phyloP scores from a whole-genome alignment of 2,113 vertebrate genomes.

The Pterophyllum scalare region DNA sequence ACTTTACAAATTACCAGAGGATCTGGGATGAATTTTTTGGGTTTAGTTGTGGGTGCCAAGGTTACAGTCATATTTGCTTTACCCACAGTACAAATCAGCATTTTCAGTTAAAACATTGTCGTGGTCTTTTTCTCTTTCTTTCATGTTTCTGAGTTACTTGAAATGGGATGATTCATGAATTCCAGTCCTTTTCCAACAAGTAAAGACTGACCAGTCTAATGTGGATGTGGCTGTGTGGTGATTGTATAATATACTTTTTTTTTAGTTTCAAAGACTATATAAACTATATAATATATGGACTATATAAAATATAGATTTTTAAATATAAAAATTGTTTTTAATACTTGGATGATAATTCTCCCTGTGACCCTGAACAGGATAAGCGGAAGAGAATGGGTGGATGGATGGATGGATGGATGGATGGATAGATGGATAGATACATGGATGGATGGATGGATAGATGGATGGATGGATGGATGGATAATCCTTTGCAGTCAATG shows the following conservation, averaged over 20 bases:
- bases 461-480: no score
- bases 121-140: conserved; percentile 41
- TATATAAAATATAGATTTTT: no score
- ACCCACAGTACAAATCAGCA: conserved; percentile 49
- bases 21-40: conserved; percentile 51
- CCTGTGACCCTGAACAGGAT: no score
- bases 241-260: neutral
- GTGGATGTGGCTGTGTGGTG: neutral
- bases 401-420: no score
- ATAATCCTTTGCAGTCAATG: neutral
- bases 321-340: neutral
- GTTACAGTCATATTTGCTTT: conserved; percentile 52
- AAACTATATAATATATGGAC: no score
- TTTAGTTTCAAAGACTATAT: neutral
- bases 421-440: no score
- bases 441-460: no score
- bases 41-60: conserved; percentile 31
- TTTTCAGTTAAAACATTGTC: conserved; percentile 55
- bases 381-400: no score
- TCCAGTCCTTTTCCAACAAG: conserved; percentile 23
- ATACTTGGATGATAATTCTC: neutral
- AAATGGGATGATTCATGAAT: conserved; percentile 58
- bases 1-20: conserved; percentile 62
- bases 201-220: conserved; percentile 4
- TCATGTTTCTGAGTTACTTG: conserved; percentile 29